Evolutionary conservation across 1,140 invertebrate species (phyloP).

Genomic region (Mizuhopecten yessoensis): DNA sequence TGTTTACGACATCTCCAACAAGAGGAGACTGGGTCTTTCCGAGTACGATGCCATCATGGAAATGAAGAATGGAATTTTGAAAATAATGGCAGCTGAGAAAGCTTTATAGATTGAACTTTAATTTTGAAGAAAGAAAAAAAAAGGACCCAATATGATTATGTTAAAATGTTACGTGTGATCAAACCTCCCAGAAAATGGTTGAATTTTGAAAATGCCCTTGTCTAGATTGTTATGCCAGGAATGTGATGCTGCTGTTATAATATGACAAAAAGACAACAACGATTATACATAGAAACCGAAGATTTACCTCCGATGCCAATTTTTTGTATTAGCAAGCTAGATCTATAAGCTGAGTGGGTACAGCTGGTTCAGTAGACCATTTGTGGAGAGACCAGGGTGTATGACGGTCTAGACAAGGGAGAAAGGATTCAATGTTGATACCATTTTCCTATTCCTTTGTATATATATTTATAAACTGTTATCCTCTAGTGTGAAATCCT

Average conservation of each 20-base stretch:
- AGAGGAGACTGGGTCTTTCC: slow-evolving; percentile 78
- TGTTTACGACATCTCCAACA: slow-evolving; percentile 85
- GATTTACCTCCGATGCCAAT: neutral
- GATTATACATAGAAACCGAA: neutral
- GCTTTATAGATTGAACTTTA: neutral
- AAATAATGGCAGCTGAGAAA: slow-evolving; percentile 48
- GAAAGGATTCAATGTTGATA: neutral
- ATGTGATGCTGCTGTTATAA: neutral
- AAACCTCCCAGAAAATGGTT: neutral
- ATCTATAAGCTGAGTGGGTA: neutral
- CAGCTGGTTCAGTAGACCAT: neutral
- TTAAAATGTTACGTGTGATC: neutral
- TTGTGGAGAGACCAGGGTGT: neutral
- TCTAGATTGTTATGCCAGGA: neutral
- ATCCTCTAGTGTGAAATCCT: slow-evolving; percentile 26
- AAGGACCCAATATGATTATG: slow-evolving; percentile 21
- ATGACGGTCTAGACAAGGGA: neutral
- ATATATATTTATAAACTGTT: slow-evolving; percentile 38
- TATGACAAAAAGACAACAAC: neutral
- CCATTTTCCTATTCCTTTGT: slow-evolving; percentile 19
- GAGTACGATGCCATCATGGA: slow-evolving; percentile 79
- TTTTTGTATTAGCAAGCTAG: neutral
- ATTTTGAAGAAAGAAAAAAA: neutral
- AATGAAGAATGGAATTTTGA: slow-evolving; percentile 62
- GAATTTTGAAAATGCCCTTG: neutral